Percentiles rank a stretch among this genome's conserved stretches.
phyloP scores from a whole-genome alignment of 53 echinoderm and acorn worm genomes.

The Patiria pectinifera region DNA sequence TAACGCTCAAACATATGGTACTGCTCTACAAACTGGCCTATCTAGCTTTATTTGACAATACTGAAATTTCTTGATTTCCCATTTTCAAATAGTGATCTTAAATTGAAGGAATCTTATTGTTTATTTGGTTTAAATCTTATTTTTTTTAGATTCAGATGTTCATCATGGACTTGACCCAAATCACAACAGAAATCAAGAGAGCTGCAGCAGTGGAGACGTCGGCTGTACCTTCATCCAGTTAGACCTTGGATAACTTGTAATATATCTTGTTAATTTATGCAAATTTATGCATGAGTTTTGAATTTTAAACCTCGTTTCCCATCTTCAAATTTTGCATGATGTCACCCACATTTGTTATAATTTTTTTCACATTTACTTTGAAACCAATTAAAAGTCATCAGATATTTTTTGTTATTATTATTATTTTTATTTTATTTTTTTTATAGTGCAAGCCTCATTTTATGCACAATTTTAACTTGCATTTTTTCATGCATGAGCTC shows the following conservation, averaged over 20 bases:
- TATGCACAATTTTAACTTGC: too few relatives aligned
- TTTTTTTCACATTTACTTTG: neutral
- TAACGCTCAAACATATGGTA: too few relatives aligned
- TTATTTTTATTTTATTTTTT: too few relatives aligned
- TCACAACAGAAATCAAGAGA: constrained; percentile 97
- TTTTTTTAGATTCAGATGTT: constrained; percentile 91
- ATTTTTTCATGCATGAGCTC: too few relatives aligned
- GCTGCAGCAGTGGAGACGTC: constrained; percentile 84
- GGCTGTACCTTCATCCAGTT: constrained; percentile 53
- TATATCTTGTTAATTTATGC: neutral
- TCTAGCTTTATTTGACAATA: too few relatives aligned
- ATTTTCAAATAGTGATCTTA: neutral
- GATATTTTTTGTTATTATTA: too few relatives aligned
- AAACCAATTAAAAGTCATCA: too few relatives aligned
- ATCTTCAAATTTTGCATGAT: neutral
- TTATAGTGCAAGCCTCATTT: too few relatives aligned
- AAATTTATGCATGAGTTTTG: neutral
- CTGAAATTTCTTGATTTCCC: too few relatives aligned
- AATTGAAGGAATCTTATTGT: neutral
- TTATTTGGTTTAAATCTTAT: neutral
- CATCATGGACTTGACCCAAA: constrained; percentile 98
- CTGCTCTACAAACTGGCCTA: too few relatives aligned
- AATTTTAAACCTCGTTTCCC: neutral
- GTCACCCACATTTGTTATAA: neutral
- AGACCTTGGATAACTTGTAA: neutral